phyloP scores from a whole-genome alignment of 2,888 invertebrate genomes.

The Brachycybe producta region DNA sequence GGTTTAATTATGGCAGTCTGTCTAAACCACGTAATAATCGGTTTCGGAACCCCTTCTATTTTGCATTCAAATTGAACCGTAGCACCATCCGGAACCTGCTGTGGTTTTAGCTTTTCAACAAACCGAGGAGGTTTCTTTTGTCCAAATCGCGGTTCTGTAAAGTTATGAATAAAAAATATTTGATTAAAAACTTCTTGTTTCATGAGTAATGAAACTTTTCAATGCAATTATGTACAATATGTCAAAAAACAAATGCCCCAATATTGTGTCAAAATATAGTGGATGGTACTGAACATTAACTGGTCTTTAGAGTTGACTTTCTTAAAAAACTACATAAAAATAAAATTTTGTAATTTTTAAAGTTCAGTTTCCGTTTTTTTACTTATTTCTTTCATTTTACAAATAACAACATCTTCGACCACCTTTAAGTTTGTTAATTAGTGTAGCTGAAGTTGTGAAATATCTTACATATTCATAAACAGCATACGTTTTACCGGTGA shows the following conservation, averaged over 20 bases:
- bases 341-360: too few species aligned
- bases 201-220: not conserved
- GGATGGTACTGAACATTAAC: too few species aligned
- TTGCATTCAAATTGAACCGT: constrained; percentile 94
- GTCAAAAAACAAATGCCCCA: not conserved
- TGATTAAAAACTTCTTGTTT: not conserved
- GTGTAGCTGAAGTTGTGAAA: too few species aligned
- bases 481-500: too few species aligned
- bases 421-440: too few species aligned
- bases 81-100: constrained; percentile 70
- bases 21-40: constrained; percentile 93
- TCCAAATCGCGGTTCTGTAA: constrained; percentile 37
- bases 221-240: not conserved
- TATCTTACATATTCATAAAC: too few species aligned
- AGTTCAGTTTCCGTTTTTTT: too few species aligned
- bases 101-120: constrained; percentile 68
- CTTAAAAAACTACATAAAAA: too few species aligned
- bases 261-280: too few species aligned
- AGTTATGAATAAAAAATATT: not conserved
- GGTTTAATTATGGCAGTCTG: constrained; percentile 85
- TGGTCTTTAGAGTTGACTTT: too few species aligned
- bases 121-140: constrained; percentile 76
- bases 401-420: too few species aligned
- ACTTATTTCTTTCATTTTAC: too few species aligned
- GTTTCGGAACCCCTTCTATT: constrained; percentile 85